These are phyloP conservation scores for Norana najaformis DNA, from an alignment of 2,888 invertebrate genomes.

Conservation along the genomic window DNA sequence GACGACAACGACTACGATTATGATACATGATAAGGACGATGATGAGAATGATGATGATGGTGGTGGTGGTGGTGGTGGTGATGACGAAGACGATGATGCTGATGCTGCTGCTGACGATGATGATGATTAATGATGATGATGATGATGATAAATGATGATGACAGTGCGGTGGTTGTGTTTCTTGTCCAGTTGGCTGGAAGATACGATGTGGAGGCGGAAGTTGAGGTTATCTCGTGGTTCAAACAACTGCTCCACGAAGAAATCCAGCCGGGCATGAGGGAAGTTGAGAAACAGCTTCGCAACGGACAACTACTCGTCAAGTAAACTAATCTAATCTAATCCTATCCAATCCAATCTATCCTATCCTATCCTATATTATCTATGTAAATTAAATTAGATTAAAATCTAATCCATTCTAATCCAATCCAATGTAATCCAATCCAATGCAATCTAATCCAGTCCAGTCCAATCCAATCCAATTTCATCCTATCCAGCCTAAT, in stretches of 20 bases:
- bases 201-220: constrained; percentile 91
- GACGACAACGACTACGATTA: neutral
- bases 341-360: neutral
- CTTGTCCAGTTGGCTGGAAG: constrained; percentile 85
- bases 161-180: constrained; percentile 23
- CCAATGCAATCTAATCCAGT: no score
- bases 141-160: constrained; percentile 30
- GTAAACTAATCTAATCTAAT: constrained; percentile 46
- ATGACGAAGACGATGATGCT: constrained; percentile 21
- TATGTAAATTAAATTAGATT: no score
- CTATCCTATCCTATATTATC: neutral
- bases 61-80: neutral
- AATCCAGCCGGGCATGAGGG: constrained; percentile 79
- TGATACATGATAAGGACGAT: neutral
- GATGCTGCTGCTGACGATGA: constrained; percentile 29
- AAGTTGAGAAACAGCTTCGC: constrained; percentile 55
- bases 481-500: no score
- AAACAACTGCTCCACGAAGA: constrained; percentile 80
- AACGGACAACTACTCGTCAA: constrained; percentile 56
- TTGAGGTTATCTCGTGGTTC: constrained; percentile 91
- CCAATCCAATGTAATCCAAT: neutral
- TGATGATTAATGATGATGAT: constrained; percentile 34
- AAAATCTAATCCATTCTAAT: neutral
- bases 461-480: no score
- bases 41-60: constrained; percentile 14